Evolutionary conservation across 1,140 invertebrate species (phyloP).

Genomic region (Glomeris maerens): DNA sequence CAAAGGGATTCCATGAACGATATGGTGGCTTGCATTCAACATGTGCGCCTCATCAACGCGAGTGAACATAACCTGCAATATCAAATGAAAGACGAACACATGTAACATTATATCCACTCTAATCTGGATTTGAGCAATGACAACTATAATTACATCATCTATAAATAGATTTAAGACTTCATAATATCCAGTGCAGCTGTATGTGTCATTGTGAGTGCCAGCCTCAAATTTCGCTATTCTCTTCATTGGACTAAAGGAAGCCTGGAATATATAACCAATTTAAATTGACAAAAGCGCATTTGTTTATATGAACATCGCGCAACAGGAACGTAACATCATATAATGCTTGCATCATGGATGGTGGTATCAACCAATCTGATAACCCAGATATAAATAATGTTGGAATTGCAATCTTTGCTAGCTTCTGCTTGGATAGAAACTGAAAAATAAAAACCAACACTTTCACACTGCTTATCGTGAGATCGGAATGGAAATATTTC

Average conservation of each 20-base stretch:
- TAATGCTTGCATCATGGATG: slow-evolving; percentile 66
- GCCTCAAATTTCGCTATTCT: slow-evolving; percentile 51
- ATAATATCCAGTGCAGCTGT: slow-evolving; percentile 50
- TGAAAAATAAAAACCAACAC: slow-evolving; percentile 4
- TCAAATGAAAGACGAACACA: no score
- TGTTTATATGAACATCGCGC: neutral
- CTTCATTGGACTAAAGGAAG: slow-evolving; percentile 51
- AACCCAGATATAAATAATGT: slow-evolving; percentile 36
- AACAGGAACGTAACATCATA: slow-evolving; percentile 32
- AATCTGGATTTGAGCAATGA: no score
- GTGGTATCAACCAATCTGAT: slow-evolving; percentile 68
- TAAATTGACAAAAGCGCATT: neutral
- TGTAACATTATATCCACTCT: no score
- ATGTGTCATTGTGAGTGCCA: slow-evolving; percentile 79
- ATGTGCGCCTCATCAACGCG: no score
- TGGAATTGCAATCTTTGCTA: slow-evolving; percentile 22
- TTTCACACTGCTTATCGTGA: neutral
- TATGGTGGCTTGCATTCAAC: no score
- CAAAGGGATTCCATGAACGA: no score
- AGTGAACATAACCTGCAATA: no score
- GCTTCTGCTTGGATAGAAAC: slow-evolving; percentile 13
- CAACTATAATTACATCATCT: no score
- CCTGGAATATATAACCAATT: slow-evolving; percentile 21
- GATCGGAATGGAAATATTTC: neutral
- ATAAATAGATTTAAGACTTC: neutral